phyloP scores from a whole-genome alignment of 2,113 vertebrate genomes.

The Anhinga rufa region DNA sequence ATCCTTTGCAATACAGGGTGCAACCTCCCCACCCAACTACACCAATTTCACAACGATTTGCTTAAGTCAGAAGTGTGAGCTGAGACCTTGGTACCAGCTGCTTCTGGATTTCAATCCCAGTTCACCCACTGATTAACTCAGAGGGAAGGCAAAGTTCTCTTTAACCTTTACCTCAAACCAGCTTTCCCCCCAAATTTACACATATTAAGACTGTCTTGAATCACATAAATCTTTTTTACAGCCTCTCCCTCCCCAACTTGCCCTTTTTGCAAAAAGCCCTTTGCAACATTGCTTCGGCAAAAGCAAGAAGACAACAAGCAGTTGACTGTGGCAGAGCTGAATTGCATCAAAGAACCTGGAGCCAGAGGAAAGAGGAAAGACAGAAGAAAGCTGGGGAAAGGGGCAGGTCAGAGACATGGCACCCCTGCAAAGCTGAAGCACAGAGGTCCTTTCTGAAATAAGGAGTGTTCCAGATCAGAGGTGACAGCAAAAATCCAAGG shows the following conservation, averaged over 20 bases:
- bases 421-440: background rate
- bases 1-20: background rate
- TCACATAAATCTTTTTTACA: background rate
- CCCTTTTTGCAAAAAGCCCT: background rate
- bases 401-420: accelerated
- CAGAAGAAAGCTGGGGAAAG: background rate
- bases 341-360: background rate
- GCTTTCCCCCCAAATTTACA: accelerated
- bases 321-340: background rate
- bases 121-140: background rate
- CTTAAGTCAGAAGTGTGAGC: background rate
- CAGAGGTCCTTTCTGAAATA: background rate
- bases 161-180: background rate
- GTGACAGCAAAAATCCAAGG: background rate
- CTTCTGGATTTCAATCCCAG: background rate
- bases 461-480: background rate
- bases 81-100: background rate
- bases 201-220: background rate
- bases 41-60: background rate
- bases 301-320: background rate
- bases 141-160: background rate
- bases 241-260: background rate
- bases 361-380: background rate
- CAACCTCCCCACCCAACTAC: background rate
- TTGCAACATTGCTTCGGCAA: background rate